phyloP scores from a whole-genome alignment of 1,140 invertebrate species.

The Agrilus planipennis region DNA sequence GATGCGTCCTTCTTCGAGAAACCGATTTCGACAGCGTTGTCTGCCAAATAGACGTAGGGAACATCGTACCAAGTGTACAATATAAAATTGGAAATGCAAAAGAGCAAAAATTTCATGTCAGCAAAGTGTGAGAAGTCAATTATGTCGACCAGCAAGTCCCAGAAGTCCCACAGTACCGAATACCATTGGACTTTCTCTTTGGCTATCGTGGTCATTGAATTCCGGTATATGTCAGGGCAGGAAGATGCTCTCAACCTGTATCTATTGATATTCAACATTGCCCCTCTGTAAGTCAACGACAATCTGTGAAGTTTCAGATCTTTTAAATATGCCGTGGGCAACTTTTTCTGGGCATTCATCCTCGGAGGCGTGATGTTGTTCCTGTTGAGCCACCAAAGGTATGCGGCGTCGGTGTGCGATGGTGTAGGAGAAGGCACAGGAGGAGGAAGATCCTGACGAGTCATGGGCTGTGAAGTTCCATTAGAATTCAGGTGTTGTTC shows the following conservation, averaged over 20 bases:
- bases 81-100: conserved; percentile 74
- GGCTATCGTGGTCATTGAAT: conserved; percentile 76
- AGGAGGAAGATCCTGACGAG: conserved; percentile 26
- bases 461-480: conserved; percentile 31
- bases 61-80: conserved; percentile 83
- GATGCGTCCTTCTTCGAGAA: conserved; percentile 61
- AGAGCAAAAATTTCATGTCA: conserved; percentile 62
- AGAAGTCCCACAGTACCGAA: conserved; percentile 61
- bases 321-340: conserved; percentile 52
- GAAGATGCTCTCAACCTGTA: conserved; percentile 71
- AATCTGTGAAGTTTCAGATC: conserved; percentile 58
- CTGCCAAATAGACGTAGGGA: conserved; percentile 74
- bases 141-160: conserved; percentile 62
- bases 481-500: conserved; percentile 19
- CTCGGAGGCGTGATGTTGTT: conserved; percentile 33
- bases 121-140: conserved; percentile 68
- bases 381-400: conserved; percentile 44
- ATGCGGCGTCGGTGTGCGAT: conserved; percentile 34
- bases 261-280: conserved; percentile 73
- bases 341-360: conserved; percentile 32
- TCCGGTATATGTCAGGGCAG: conserved; percentile 77
- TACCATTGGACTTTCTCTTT: conserved; percentile 64
- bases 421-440: conserved; percentile 25
- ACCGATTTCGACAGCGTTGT: conserved; percentile 60
- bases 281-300: conserved; percentile 71